phyloP scores from a whole-genome alignment of 2,113 vertebrate genomes.

The Cryptotis parvus region DNA sequence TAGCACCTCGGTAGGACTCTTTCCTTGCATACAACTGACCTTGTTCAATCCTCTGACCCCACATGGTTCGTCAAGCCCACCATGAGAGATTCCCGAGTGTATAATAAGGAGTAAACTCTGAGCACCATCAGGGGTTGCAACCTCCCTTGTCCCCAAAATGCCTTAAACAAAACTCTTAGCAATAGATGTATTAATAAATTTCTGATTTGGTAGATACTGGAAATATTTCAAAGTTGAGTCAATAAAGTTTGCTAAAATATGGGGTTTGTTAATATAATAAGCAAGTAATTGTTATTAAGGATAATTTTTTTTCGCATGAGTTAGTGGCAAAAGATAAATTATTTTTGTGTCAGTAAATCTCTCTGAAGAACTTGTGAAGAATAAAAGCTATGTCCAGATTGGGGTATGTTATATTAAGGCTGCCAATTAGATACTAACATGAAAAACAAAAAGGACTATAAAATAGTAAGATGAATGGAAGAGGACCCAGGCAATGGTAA shows the following conservation, averaged over 20 bases:
- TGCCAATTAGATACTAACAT: background rate
- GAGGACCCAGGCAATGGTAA: background rate
- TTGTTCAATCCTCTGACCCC: too few relatives aligned
- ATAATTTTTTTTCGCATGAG: too few relatives aligned
- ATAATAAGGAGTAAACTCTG: too few relatives aligned
- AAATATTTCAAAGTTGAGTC: constrained; percentile 33
- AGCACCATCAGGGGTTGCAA: too few relatives aligned
- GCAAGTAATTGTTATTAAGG: background rate
- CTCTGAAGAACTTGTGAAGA: background rate
- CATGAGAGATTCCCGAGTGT: too few relatives aligned
- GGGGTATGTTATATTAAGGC: background rate
- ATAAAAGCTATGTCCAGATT: background rate
- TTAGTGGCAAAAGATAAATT: too few relatives aligned
- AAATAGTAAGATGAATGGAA: background rate
- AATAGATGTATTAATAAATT: background rate
- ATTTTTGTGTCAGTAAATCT: too few relatives aligned
- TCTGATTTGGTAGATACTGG: background rate
- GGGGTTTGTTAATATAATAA: background rate
- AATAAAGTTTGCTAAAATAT: background rate
- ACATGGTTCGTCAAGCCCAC: too few relatives aligned
- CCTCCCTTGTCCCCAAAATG: too few relatives aligned
- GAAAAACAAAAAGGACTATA: background rate
- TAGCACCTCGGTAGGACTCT: too few relatives aligned
- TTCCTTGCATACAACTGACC: too few relatives aligned
- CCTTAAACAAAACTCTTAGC: background rate